These are phyloP conservation scores for Sternotherus odoratus DNA, from an alignment of 2,797 vertebrate genomes.

Conservation along the genomic window DNA sequence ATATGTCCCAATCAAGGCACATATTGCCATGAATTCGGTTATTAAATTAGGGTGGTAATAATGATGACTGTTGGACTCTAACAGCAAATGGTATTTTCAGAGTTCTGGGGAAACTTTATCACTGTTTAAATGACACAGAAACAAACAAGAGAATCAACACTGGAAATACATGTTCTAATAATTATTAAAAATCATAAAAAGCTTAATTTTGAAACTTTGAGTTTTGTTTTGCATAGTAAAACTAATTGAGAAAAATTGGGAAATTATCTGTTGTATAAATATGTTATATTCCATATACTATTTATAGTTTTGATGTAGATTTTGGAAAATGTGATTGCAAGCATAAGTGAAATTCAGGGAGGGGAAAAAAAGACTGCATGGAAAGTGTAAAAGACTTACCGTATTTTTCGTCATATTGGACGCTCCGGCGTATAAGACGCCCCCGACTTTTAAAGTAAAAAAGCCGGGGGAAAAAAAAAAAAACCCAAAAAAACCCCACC, in stretches of 20 bases:
- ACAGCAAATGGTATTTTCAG: neutral
- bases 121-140: neutral
- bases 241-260: neutral
- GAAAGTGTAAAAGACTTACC: neutral
- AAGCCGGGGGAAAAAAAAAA: too few relatives aligned
- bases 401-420: too few relatives aligned
- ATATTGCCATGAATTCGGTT: neutral
- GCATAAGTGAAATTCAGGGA: neutral
- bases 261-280: neutral
- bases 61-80: neutral
- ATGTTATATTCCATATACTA: neutral
- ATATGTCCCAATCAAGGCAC: neutral
- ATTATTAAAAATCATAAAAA: neutral
- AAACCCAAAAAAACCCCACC: too few relatives aligned
- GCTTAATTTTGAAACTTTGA: neutral
- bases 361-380: neutral
- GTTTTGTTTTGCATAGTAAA: neutral
- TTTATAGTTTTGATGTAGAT: neutral
- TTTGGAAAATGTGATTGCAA: neutral
- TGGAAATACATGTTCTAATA: neutral
- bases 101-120: neutral
- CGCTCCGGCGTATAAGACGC: too few relatives aligned
- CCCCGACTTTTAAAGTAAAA: too few relatives aligned
- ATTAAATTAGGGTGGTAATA: neutral
- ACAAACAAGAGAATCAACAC: neutral